Base-by-base conservation (phyloP, 2,797 vertebrate genomes). In the Pyrocephalus nanus region DNA sequence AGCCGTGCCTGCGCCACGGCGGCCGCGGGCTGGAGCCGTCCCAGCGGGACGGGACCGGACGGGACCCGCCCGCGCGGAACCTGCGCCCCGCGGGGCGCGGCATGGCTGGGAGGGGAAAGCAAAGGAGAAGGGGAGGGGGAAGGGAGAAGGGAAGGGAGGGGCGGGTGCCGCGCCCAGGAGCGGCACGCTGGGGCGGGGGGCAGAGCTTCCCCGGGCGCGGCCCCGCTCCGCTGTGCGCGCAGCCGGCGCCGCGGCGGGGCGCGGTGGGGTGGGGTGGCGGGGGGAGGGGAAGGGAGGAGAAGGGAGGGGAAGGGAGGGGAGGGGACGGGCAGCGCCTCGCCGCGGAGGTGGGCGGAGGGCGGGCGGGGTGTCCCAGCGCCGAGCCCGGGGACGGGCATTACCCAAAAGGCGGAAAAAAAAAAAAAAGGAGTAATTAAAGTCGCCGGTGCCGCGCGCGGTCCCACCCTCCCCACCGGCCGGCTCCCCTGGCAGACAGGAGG, bases 381-480 rank as follows among this genome's bases (percentile, higher is more conserved):
- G 76, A 55, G 64, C 76, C 76, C 69, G 69, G 42, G 51, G 51
- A 53, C 88, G 13, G 70, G 91, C 64, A 86, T 89, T 69, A 69
- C 90, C 74, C 73, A 71, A 88, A 95, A 70, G 29, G 43, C 15
- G 34, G 14, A 22, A 36, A 71, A 74, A 80, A 92, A 92, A 90
- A 89, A 86, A 76, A n/a, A 51, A 50, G 30, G 27, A 54, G 82
- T 75, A 81, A 95, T 95, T 96, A 96, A 96, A 95, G 93, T 90
- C 89, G 62, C 95, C 64, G 83, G 58, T 64, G 86, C 83, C 29
- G 45, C 76, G 74, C 86, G 55, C 76, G 89, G 93, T 92, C 92
- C 89, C 93, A 86, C 95, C 95, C 93, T 90, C 76, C 75, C 90
- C 51, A 88, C 27, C 25, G 95, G 83, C 83, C 89, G 86, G 69